Base-by-base conservation (phyloP, 1,140 invertebrate species). In the Drosophila eugracilis region DNA sequence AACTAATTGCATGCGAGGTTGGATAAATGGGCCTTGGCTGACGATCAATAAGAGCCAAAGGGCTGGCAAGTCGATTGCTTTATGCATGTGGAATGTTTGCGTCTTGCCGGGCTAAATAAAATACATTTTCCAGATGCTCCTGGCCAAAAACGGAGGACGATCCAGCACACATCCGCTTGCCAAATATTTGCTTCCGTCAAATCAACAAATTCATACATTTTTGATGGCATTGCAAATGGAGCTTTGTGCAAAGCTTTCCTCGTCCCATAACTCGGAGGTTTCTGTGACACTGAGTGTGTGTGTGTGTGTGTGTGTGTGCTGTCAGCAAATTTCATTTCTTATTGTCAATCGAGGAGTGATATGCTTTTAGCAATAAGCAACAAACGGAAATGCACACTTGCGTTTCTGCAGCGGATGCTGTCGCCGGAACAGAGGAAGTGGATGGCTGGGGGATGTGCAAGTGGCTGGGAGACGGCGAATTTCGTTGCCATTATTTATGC, bases 161-260 rank as follows among this genome's bases (percentile, higher is more conserved):
- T 57, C 52, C 57, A 71, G 48, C 63, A 49, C 44, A 71, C 73
- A 77, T 76, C 73, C 73, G 71, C 54, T 67, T 63, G 73, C 52
- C 78, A 81, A 81, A 81, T 81, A 73, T 81, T 81, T 81, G 79
- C 78, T 81, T 81, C 78, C 78, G 78, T 81, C 78, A 81, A 83
- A 81, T 81, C 78, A 81, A 81, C 78, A 81, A 81, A 81, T 81
- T 73, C 78, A 81, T 81, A 77, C 73, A 81, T 77, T 77, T 81
- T 81, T 81, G 78, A 81, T 81, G 78, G 59, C 59, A 67, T 57
- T 60, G 60, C 78, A 73, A 79, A 79, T 70, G 77, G 39, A 50
- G 69, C 71, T 62, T 62, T 53, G 62, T 75, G 60, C 47, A 7
- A 26, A 44, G 59, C 63, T 66, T 21, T 21, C 26, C 36, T 24